Conservation (phyloP, 2,888 invertebrate genomes). For the Metacarcinus magister region DNA sequence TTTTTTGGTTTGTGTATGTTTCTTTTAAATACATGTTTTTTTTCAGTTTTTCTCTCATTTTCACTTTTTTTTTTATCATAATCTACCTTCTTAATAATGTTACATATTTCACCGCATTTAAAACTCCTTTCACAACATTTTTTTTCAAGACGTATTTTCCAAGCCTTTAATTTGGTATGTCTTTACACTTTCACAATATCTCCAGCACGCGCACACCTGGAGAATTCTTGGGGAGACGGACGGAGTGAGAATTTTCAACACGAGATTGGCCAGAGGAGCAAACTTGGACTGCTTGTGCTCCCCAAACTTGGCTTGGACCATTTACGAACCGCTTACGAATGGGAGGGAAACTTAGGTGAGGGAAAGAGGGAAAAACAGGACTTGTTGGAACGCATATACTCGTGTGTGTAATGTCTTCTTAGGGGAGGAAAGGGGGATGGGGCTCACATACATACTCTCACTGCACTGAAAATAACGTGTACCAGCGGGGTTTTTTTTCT, state of each 20-base stretch:
- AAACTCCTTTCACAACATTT: neutral
- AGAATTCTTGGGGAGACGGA: neutral
- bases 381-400: no score
- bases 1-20: no score
- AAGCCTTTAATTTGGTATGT: conserved; percentile 8
- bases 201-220: neutral
- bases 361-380: neutral
- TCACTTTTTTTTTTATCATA: neutral
- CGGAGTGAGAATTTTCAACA: neutral
- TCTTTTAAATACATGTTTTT: no score
- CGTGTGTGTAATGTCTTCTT: no score
- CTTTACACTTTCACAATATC: conserved; percentile 1
- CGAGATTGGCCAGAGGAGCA: neutral
- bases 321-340: neutral
- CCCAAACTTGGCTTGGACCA: neutral
- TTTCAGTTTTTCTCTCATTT: no score
- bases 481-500: neutral
- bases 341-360: neutral
- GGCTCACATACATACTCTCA: no score
- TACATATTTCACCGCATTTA: neutral
- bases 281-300: neutral
- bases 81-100: neutral
- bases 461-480: no score
- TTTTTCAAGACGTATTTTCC: neutral
- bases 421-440: no score